phyloP scores from a whole-genome alignment of 2,113 vertebrate genomes.

The Kryptolebias marmoratus region DNA sequence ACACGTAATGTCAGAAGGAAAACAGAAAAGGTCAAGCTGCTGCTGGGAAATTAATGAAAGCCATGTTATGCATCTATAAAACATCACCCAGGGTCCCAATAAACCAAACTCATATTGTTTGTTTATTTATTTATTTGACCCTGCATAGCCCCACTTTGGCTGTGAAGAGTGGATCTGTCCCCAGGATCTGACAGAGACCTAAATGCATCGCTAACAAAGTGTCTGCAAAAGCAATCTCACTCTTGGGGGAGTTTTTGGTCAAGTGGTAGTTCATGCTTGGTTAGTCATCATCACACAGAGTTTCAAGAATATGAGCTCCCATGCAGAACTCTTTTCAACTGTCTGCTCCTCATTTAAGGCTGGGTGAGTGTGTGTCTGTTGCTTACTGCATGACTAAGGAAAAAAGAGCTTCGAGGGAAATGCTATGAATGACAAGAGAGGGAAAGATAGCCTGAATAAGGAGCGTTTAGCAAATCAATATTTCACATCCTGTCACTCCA shows the following conservation, averaged over 20 bases:
- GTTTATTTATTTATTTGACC: conserved; percentile 22
- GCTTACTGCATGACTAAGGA: background rate
- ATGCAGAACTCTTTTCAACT: conserved; percentile 16
- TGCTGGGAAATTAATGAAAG: conserved; percentile 48
- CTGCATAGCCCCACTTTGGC: background rate
- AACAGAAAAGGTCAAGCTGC: conserved; percentile 47
- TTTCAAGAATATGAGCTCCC: conserved; percentile 34
- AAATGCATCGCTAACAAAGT: conserved; percentile 31
- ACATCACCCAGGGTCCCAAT: background rate
- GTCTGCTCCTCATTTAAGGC: background rate
- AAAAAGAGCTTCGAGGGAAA: conserved; percentile 9
- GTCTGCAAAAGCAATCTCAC: conserved; percentile 14
- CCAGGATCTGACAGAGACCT: conserved; percentile 12
- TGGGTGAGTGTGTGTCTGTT: background rate
- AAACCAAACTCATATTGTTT: conserved; percentile 3
- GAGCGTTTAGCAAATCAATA: conserved; percentile 18
- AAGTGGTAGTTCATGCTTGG: conserved; percentile 67
- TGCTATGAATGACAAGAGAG: conserved; percentile 9
- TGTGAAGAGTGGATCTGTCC: conserved; percentile 25
- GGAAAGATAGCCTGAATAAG: conserved; percentile 12
- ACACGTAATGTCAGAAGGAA: conserved; percentile 22
- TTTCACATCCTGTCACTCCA: background rate
- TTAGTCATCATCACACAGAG: conserved; percentile 41
- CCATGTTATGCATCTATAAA: conserved; percentile 15
- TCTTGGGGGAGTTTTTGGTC: conserved; percentile 36